Base-by-base conservation (phyloP, 2,797 vertebrate species). In the Scomberomorus guttatus region DNA sequence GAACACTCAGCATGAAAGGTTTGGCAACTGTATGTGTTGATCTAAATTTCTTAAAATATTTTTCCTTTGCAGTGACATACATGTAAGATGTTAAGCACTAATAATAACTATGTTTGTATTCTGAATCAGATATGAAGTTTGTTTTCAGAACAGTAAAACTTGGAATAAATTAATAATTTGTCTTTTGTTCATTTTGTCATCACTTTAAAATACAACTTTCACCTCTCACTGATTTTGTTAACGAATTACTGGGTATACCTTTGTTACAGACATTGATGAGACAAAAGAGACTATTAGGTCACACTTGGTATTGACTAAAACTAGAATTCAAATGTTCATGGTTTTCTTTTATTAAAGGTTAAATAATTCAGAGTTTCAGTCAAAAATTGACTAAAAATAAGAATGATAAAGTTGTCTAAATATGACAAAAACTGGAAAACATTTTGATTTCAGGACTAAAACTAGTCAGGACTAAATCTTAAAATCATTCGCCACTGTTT, bases 51-150 rank as follows among this genome's bases (percentile, higher is more conserved):
- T 42, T 18, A 59, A 59, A 4, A 50, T 22, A 32, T 22, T 15
- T 72, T 5, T 32, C 14, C 22, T 63, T 44, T 63, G n/a, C 44
- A 70, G 55, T 70, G 55, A 50, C 14, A n/a, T 20, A 15, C 12
- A 11, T 46, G 24, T 44, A 9, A 63, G 3, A 55, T 46, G 6
- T 55, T 37, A 55, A 22, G 20, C 50, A 13, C 39, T 13, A 18
- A 55, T 24, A 44, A 17, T 62, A 73, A 34, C 44, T 32, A 25
- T 44, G 12, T 29, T 57, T 34, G 27, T 50, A 20, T 55, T 67
- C n/a, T 42, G 34, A 25, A 46, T 32, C 22, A 25, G 55, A 50
- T 37, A 22, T 34, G 15, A 50, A 20, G 27, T 18, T 42, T 25
- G 44, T 37, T 37, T 37, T 59, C 22, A 25, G 46, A n/a, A 57